A percentile compares a stretch with the other conserved stretches of the same genome.
Evolutionary conservation across 2,888 invertebrate genomes (phyloP).

Genomic region (Lepidochrysops patricia): DNA sequence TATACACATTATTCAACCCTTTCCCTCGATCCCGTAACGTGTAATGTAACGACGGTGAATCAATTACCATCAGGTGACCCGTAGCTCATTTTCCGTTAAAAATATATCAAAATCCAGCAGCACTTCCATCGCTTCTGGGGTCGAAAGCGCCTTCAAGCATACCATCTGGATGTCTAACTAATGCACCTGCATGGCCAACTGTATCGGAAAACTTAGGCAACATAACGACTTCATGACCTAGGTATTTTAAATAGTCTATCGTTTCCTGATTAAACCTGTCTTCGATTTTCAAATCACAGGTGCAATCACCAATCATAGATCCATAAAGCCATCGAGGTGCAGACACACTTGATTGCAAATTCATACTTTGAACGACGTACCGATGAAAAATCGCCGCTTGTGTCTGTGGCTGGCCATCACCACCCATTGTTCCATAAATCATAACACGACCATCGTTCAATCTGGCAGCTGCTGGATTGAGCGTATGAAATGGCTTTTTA

Average conservation of each 20-base stretch:
- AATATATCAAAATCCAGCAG: conserved; percentile 46
- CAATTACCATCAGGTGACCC: too few relatives aligned
- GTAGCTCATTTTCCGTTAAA: too few relatives aligned
- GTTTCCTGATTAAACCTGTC: conserved; percentile 44
- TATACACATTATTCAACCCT: too few relatives aligned
- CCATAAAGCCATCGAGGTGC: conserved; percentile 58
- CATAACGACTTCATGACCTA: conserved; percentile 44
- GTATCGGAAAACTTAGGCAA: conserved; percentile 37
- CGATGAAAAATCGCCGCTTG: conserved; percentile 63
- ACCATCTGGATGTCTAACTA: conserved; percentile 51
- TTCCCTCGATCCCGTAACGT: too few relatives aligned
- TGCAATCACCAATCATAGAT: conserved; percentile 30
- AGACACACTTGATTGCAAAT: conserved; percentile 44
- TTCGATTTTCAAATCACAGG: conserved; percentile 42
- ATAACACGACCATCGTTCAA: conserved; percentile 55
- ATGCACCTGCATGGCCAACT: conserved; percentile 52
- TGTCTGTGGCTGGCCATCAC: conserved; percentile 60
- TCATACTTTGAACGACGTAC: conserved; percentile 49
- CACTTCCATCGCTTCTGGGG: conserved; percentile 52
- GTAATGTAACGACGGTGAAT: too few relatives aligned
- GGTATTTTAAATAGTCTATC: conserved; percentile 41
- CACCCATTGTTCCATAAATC: conserved; percentile 58
- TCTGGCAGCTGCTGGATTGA: conserved; percentile 54
- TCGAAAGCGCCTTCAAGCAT: conserved; percentile 59
- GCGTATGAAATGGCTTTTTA: conserved; percentile 58